Evolutionary conservation across 1,140 invertebrate genomes (phyloP).

Genomic region (Drosophila mayri): DNA sequence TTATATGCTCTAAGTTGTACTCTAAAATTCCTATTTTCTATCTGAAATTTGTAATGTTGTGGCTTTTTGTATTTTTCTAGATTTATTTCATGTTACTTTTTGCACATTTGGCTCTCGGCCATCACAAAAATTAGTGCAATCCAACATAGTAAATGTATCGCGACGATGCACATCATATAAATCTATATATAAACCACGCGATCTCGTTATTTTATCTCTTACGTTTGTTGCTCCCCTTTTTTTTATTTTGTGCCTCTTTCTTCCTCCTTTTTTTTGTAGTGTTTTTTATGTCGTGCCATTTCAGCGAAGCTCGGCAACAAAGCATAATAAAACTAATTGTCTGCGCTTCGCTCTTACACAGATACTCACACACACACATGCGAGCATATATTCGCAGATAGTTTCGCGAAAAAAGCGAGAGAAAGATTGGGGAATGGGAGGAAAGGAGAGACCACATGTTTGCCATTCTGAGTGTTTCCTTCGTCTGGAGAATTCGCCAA

Average conservation of each 20-base stretch:
- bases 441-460: constrained; percentile 66
- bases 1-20: too few relatives aligned
- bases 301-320: constrained; percentile 83
- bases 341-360: constrained; percentile 79
- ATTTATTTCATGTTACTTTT: constrained; percentile 45
- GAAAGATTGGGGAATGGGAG: constrained; percentile 14
- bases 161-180: constrained; percentile 67
- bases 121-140: constrained; percentile 62
- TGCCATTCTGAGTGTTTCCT: constrained; percentile 72
- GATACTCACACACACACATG: constrained; percentile 23
- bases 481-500: constrained; percentile 57
- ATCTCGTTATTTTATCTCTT: constrained; percentile 55
- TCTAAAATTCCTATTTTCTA: neutral
- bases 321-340: constrained; percentile 84
- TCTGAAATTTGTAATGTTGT: neutral
- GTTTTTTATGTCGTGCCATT: constrained; percentile 82
- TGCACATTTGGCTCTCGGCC: constrained; percentile 61
- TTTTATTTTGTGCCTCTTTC: constrained; percentile 6
- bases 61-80: constrained; percentile 19
- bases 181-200: constrained; percentile 44
- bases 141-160: constrained; percentile 62
- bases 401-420: constrained; percentile 26
- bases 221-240: constrained; percentile 45
- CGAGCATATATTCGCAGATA: constrained; percentile 24
- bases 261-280: constrained; percentile 47